Conservation (phyloP, 2,888 invertebrate species). For the Amblyteles armatorius region DNA sequence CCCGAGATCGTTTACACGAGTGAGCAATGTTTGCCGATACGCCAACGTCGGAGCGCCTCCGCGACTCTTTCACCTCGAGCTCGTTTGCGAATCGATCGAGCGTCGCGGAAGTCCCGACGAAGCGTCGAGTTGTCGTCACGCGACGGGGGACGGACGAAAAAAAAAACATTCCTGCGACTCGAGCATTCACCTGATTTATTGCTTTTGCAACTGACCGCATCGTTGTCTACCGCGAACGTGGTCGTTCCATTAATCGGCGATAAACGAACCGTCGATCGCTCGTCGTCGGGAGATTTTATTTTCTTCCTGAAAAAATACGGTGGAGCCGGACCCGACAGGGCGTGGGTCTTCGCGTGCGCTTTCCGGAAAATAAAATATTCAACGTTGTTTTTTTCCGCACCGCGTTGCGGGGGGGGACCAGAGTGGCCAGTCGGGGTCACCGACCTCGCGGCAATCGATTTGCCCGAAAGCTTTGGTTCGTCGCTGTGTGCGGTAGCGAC, state of each 20-base stretch:
- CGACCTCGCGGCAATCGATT: constrained; percentile 63
- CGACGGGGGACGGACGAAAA: background rate
- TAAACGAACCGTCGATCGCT: background rate
- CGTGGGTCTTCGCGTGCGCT: background rate
- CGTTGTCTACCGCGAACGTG: background rate
- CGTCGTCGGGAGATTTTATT: background rate
- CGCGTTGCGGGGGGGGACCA: constrained; percentile 21
- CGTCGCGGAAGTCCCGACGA: background rate
- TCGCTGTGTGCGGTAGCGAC: constrained; percentile 8
- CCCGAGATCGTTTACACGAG: constrained; percentile 85
- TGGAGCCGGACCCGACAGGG: background rate
- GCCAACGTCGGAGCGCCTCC: background rate
- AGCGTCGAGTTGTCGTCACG: constrained; percentile 15
- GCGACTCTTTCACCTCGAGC: background rate
- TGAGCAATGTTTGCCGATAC: constrained; percentile 76
- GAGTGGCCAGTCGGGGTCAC: constrained; percentile 54
- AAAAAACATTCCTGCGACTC: background rate
- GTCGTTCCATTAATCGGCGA: background rate
- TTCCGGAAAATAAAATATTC: constrained; percentile 44
- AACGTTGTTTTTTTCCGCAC: background rate
- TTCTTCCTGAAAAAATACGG: background rate
- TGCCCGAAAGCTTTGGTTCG: constrained; percentile 60
- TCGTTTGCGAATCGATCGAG: constrained; percentile 19
- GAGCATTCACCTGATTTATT: constrained; percentile 10
- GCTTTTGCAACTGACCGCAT: background rate